Evolutionary conservation across 2,113 vertebrate species (phyloP).

Genomic region (Crypturellus undulatus): DNA sequence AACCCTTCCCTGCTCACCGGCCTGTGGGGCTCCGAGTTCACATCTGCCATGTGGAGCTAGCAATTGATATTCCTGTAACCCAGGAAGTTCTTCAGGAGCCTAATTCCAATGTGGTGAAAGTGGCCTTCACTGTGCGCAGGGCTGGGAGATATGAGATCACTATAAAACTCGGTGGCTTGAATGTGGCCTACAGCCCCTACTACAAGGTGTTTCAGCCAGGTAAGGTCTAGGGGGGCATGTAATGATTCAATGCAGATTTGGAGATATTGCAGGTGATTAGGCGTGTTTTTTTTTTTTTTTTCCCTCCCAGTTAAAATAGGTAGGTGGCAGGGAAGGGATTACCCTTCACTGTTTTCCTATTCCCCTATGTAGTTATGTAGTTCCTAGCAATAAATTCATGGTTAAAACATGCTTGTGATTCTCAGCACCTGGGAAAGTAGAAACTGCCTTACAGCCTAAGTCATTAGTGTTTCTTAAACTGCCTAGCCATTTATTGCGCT

Average conservation of each 20-base stretch:
- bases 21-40: conserved; percentile 93
- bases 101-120: conserved; percentile 92
- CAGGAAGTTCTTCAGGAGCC: conserved; percentile 95
- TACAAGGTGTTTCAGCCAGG: conserved; percentile 98
- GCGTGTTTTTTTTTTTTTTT: not conserved
- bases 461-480: not conserved
- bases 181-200: conserved; percentile 97
- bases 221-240: conserved; percentile 61
- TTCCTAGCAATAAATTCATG: not conserved
- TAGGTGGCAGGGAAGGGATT: conserved; percentile 1
- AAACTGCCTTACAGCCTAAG: not conserved
- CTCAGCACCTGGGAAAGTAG: not conserved
- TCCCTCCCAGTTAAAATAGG: not conserved
- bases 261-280: not conserved
- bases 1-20: conserved; percentile 92
- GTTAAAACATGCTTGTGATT: not conserved
- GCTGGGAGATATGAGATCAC: conserved; percentile 95
- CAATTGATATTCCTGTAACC: conserved; percentile 95
- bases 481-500: not conserved
- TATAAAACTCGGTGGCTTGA: conserved; percentile 93
- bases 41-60: conserved; percentile 95
- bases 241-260: not conserved
- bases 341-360: not conserved
- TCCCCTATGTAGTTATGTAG: not conserved
- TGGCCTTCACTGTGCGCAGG: conserved; percentile 96